Percentiles rank a stretch among this genome's conserved stretches.
These are phyloP conservation scores for Apis cerana DNA, from an alignment of 1,140 invertebrate species.

Conservation along the genomic window DNA sequence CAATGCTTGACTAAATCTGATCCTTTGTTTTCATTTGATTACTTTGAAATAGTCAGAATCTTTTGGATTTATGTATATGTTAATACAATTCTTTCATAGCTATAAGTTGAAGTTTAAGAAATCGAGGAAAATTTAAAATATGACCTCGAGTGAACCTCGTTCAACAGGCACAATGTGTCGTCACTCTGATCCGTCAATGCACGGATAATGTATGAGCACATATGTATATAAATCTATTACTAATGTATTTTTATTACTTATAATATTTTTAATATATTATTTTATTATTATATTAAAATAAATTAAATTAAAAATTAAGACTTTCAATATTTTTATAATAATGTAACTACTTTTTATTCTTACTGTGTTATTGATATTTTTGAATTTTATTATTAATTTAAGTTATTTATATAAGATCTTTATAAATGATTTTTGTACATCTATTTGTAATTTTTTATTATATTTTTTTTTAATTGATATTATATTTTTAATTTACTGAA, in stretches of 20 bases:
- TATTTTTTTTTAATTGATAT: background rate
- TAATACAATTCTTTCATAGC: background rate
- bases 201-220: slow-evolving; percentile 26
- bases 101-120: slow-evolving; percentile 6
- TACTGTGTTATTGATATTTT: background rate
- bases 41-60: background rate
- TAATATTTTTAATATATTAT: background rate
- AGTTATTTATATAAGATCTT: background rate
- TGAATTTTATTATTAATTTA: background rate
- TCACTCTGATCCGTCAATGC: slow-evolving; percentile 54
- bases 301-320: background rate
- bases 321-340: no score
- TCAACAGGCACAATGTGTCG: slow-evolving; percentile 73
- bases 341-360: background rate
- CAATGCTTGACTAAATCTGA: slow-evolving; percentile 33
- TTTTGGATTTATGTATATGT: background rate
- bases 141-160: slow-evolving; percentile 70
- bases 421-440: background rate
- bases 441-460: background rate
- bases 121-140: slow-evolving; percentile 39
- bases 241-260: slow-evolving; percentile 3
- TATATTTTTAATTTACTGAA: background rate
- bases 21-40: slow-evolving; percentile 53
- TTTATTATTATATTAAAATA: no score
- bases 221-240: background rate